These are phyloP conservation scores for Callionymus lyra DNA, from an alignment of 2,113 vertebrate species.

Conservation along the genomic window DNA sequence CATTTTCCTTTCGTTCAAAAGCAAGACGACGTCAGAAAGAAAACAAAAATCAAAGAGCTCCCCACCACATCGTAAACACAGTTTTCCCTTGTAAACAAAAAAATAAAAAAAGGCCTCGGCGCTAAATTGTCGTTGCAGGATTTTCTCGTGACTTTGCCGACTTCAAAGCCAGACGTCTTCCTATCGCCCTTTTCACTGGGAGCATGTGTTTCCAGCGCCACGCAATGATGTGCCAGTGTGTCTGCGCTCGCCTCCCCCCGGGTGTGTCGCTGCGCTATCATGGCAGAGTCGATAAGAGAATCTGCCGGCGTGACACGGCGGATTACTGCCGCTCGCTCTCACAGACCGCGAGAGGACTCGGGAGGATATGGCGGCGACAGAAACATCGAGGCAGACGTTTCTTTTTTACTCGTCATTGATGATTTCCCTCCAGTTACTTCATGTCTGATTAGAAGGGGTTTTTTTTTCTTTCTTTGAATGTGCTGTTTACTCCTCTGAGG, in stretches of 20 bases:
- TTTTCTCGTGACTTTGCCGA: conserved; percentile 16
- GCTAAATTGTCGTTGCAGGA: not conserved
- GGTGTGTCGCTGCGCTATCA: conserved; percentile 46
- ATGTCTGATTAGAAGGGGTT: conserved; percentile 2
- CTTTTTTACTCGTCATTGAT: conserved; percentile 18
- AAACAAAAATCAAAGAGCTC: too few species aligned
- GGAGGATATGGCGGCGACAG: conserved; percentile 27
- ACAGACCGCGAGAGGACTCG: conserved; percentile 12
- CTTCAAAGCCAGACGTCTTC: too few species aligned
- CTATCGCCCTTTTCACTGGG: not conserved
- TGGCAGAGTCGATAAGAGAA: conserved; percentile 53
- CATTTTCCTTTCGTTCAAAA: too few species aligned
- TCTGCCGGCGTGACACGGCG: conserved; percentile 46
- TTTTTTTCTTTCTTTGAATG: conserved; percentile 6
- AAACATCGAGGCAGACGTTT: conserved; percentile 20
- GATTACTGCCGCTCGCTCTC: conserved; percentile 54
- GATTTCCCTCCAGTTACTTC: not conserved
- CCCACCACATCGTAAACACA: too few species aligned
- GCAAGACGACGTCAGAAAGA: too few species aligned
- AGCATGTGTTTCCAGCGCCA: conserved; percentile 1
- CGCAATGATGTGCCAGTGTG: conserved; percentile 4
- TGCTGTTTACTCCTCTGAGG: conserved; percentile 1
- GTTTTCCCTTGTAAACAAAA: too few species aligned
- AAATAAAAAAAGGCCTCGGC: too few species aligned
- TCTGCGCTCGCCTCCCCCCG: conserved; percentile 12